phyloP scores from a whole-genome alignment of 2,888 invertebrate species.

The Glomeris marginata region DNA sequence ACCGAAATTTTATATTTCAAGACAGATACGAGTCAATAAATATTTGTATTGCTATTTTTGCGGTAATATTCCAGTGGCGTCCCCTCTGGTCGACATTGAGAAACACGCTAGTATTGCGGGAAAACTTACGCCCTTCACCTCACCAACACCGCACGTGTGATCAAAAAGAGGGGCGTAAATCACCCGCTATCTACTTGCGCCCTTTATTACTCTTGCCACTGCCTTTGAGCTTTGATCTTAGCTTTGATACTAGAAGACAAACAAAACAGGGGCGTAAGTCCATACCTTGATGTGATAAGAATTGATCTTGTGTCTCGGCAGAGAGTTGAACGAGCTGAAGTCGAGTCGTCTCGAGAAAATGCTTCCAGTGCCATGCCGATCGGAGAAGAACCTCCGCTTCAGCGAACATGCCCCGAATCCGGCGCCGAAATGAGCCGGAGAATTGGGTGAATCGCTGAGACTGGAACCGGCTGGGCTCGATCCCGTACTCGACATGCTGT shows the following conservation, averaged over 20 bases:
- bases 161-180: too few relatives aligned
- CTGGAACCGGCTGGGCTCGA: constrained; percentile 28
- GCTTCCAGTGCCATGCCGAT: constrained; percentile 63
- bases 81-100: too few relatives aligned
- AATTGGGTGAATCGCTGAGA: constrained; percentile 14
- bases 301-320: constrained; percentile 92
- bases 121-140: too few relatives aligned
- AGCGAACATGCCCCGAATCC: not conserved
- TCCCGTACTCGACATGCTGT: constrained; percentile 31
- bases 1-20: too few relatives aligned
- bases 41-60: too few relatives aligned
- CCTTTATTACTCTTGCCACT: not conserved
- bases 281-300: constrained; percentile 98
- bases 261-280: constrained; percentile 11
- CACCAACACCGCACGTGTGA: too few relatives aligned
- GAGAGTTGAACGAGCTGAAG: constrained; percentile 83
- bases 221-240: too few relatives aligned
- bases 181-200: too few relatives aligned
- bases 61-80: too few relatives aligned
- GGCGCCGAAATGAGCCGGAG: constrained; percentile 8
- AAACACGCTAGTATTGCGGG: too few relatives aligned
- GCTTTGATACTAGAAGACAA: too few relatives aligned
- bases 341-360: constrained; percentile 87
- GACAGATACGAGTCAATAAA: too few relatives aligned
- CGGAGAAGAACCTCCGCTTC: constrained; percentile 8